Evolutionary conservation across 2,113 vertebrate species (phyloP).

Genomic region (Rhynchomys soricoides): DNA sequence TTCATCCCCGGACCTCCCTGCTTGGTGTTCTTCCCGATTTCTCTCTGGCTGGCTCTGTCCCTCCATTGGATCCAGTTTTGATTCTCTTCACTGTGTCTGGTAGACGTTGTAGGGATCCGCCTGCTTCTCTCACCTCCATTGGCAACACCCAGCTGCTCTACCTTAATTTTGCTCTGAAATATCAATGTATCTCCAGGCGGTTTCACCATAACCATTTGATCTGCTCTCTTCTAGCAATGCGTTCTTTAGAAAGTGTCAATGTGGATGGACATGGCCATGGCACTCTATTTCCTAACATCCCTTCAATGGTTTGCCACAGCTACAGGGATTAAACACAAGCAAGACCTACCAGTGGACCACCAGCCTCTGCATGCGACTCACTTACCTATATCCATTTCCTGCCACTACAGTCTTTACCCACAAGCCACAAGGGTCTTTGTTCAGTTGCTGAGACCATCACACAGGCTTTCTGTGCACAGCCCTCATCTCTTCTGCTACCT

Average conservation of each 20-base stretch:
- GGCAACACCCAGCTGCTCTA: neutral
- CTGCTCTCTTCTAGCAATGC: neutral
- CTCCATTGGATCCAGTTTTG: neutral
- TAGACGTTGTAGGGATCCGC: too few relatives aligned
- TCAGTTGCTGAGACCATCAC: neutral
- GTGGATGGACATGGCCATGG: neutral
- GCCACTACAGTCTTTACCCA: neutral
- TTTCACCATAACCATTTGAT: neutral
- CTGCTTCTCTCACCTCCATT: too few relatives aligned
- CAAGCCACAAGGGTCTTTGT: neutral
- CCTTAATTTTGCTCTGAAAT: neutral
- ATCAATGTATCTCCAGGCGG: neutral
- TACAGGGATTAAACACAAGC: neutral
- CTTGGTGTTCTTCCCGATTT: neutral
- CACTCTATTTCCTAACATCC: neutral
- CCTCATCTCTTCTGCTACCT: neutral
- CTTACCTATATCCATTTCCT: neutral
- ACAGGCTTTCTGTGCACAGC: neutral
- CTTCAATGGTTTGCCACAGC: neutral
- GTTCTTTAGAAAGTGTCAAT: neutral
- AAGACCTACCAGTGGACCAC: neutral
- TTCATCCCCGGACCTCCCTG: neutral
- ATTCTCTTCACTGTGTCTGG: neutral
- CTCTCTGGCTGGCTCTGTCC: neutral
- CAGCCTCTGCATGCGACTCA: neutral